phyloP scores from a whole-genome alignment of 92 coral and sea anemone genomes.

The Zoanthus solanderi region DNA sequence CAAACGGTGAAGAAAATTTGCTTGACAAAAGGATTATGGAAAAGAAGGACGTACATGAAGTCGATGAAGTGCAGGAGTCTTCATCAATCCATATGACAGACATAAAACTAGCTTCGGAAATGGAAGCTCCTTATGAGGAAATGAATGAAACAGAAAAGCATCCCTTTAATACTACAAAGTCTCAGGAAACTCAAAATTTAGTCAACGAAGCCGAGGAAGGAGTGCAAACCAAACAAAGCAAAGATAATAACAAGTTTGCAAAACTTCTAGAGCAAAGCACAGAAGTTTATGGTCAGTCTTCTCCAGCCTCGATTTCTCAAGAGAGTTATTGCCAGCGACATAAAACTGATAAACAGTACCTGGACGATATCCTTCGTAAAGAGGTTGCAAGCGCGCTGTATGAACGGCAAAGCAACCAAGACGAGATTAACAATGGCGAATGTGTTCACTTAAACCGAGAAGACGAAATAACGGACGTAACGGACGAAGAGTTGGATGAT shows the following conservation, averaged over 20 bases:
- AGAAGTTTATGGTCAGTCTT: neutral
- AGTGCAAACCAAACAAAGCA: neutral
- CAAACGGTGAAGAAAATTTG: neutral
- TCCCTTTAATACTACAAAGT: neutral
- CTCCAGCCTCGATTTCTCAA: neutral
- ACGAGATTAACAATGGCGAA: neutral
- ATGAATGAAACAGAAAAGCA: neutral
- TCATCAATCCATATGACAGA: neutral
- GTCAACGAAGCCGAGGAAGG: neutral
- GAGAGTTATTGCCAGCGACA: neutral
- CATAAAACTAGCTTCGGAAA: neutral
- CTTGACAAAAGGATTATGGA: neutral
- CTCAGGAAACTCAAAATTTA: neutral
- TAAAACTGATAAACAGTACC: neutral
- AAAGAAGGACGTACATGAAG: neutral
- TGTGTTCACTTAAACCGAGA: slow-evolving; percentile 27
- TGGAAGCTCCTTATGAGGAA: neutral
- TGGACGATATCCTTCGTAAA: slow-evolving; percentile 36
- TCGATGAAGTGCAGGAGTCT: neutral
- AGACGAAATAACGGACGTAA: slow-evolving; percentile 44
- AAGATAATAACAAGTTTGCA: neutral
- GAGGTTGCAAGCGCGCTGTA: slow-evolving; percentile 23
- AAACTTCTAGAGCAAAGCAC: neutral
- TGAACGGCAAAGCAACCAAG: slow-evolving; percentile 5
- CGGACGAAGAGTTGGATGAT: slow-evolving; percentile 12